Base-by-base conservation (phyloP, 2,113 vertebrate species). In the Ophiodon elongatus region DNA sequence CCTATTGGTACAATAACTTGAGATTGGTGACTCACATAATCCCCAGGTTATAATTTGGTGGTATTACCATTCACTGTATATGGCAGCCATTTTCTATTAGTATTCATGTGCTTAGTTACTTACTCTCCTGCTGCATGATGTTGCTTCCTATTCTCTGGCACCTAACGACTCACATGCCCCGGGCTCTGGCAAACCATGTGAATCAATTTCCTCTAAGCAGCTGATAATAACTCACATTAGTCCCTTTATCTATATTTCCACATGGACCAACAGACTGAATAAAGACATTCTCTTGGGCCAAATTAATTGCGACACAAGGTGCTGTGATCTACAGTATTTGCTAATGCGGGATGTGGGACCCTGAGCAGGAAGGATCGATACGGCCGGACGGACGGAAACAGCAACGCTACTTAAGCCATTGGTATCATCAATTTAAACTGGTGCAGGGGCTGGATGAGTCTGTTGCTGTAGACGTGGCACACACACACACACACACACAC, bases 171-270 rank as follows among this genome's bases (percentile, higher is more conserved):
- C 43, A 41, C 65, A 10, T 29, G 71, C 82, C 76, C 39, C 9
- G 11, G 65, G 73, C 66, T 82, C 74, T 72, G 57, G 47, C 54
- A 76, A 72, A 80, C 60, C 80, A 80, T 75, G 79, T 41, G 54
- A 90, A 88, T 89, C 69, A 80, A 80, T 91, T 88, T 66, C 60
- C 65, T 76, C 71, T 86, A 74, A 92, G 78, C 65, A 84, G 82
- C 74, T 86, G 85, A 84, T 92, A 85, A 92, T 91, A 84, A 80
- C 81, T 77, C 72, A 81, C 79, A 89, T 90, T 86, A 87, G 57
- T 77, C 21, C 19, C 73, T 84, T 87, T 80, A 88, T 89, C 70
- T 80, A 65, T 88, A 73, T 81, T 72, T 60, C 60, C 75, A 80
- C 68, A 80, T 25, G 43, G 78, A 78, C 43, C 50, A 65, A 63